Base-by-base conservation (phyloP, 2,797 vertebrate species). In the Galaxias olidus region DNA sequence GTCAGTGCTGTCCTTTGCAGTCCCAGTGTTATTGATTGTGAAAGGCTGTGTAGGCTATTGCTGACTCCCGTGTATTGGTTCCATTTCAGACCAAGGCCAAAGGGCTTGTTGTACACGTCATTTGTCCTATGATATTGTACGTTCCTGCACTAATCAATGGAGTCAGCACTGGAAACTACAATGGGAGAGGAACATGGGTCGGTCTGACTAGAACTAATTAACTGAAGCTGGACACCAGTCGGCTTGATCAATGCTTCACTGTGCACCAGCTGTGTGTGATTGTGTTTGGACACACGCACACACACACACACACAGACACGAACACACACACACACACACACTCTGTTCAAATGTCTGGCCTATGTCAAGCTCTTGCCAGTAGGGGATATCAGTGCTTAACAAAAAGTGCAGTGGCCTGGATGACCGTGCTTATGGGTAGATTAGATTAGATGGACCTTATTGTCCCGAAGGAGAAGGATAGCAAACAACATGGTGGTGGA, bases 371-470 rank as follows among this genome's bases (percentile, higher is more conserved):
- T 71, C 4, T 17, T 52, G 44, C 78, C 80, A 79, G 70, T 71
- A 85, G 78, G 69, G 71, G 71, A 71, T 77, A 59, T 70, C 72
- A 76, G 49, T 1, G 43, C 44, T 59, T 53, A 71, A 79, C 59
- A 8, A 63, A 69, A 55, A 10, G 1, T 54, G 12, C 52, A 49
- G 8, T 10, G 51, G 18, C 12, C 18, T 12, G 4, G n/a, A 9
- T 44, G 15, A n/a, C 8, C 10, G 0, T 9, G 10, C 18, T 17
- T 14, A 42, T 56, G 20, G 10, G 9, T 55, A 11, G 12, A 13
- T 8, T 12, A 40, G 20, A 55, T 5, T 55, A 4, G n/a, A n/a
- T n/a, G n/a, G n/a, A n/a, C n/a, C n/a, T n/a, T n/a, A n/a, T n/a
- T n/a, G n/a, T n/a, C n/a, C n/a, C n/a, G n/a, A n/a, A n/a, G n/a